Base-by-base conservation (phyloP, 23 tunicate genomes). In the Trididemnum clinides region DNA sequence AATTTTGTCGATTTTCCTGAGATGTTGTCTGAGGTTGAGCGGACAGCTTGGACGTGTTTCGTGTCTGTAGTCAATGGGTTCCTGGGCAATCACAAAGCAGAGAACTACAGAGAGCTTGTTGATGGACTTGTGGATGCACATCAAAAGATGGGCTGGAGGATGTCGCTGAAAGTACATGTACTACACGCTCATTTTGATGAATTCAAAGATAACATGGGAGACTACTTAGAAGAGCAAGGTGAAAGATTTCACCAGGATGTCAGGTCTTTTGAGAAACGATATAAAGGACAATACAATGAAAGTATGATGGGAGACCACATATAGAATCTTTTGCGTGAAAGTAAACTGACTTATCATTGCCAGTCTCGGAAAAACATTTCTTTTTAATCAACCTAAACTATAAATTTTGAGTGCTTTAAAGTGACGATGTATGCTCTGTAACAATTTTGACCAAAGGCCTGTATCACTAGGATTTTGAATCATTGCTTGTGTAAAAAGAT, bases 1-100 rank as follows among this genome's bases (percentile, higher is more conserved):
- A 64, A 63, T n/a, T 63, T 57, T 31, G 30, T 30, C 77, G 26
- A 33, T 64, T 81, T 81, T 81, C 77, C 32, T 33, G 73, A 81
- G 34, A 64, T 18, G 77, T 30, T 81, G 36, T 78, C 83, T 78
- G 83, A 22, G 34, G 83, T 78, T 50, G 83, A 78, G 28, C 34
- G 83, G 66, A 78, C 34, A 78, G 83, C 83, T 78, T 78, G 83
- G 83, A 78, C 7, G 4, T 22, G 51, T 78, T 78, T 78, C 35
- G 83, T 78, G 25, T 78, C 83, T 78, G 83, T 50, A 29, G 83
- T 51, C 26, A 39, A 74, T 3, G 80, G 80, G 21, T 74, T 74
- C 83, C 83, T 78, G 35, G 83, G 66, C 34, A 78, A 78, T 50
- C 83, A 78, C 83, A 78, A 26, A 35, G 83, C 66, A 78, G 36